phyloP scores from a whole-genome alignment of 2,888 invertebrate species.

The Tenthredo scrophulariae region DNA sequence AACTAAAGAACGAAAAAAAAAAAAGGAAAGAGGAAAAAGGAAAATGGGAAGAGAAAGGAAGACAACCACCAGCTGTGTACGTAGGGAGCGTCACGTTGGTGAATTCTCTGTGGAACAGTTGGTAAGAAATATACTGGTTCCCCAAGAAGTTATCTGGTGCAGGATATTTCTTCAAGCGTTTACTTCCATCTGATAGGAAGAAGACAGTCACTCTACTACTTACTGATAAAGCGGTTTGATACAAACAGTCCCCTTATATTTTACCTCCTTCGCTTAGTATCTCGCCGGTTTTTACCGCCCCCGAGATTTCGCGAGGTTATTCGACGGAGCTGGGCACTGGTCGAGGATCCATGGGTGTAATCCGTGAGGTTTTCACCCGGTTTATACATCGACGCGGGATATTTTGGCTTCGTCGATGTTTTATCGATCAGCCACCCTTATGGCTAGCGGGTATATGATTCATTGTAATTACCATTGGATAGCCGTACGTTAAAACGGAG shows the following conservation, averaged over 20 bases:
- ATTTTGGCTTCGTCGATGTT: not conserved
- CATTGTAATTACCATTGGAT: conserved; percentile 13
- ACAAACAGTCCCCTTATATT: conserved; percentile 42
- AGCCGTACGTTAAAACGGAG: conserved; percentile 13
- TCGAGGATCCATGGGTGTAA: not conserved
- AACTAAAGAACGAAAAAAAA: not conserved
- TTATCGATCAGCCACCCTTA: not conserved
- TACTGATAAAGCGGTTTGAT: conserved; percentile 35
- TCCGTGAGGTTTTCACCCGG: too few species aligned
- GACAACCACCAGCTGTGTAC: not conserved
- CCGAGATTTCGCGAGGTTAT: not conserved
- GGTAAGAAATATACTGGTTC: conserved; percentile 28
- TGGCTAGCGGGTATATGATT: not conserved
- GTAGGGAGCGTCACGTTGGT: not conserved
- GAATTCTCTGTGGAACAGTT: conserved; percentile 43
- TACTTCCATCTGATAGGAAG: conserved; percentile 42
- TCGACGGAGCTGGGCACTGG: not conserved
- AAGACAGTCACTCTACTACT: conserved; percentile 34
- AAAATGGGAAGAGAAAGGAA: not conserved
- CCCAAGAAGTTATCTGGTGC: conserved; percentile 32
- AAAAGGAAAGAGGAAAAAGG: not conserved
- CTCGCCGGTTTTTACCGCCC: not conserved
- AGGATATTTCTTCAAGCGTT: conserved; percentile 43
- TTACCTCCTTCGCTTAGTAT: conserved; percentile 49
- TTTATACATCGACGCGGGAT: too few species aligned